Conservation (phyloP, 2,888 invertebrate species). For the Apamea epomidion region DNA sequence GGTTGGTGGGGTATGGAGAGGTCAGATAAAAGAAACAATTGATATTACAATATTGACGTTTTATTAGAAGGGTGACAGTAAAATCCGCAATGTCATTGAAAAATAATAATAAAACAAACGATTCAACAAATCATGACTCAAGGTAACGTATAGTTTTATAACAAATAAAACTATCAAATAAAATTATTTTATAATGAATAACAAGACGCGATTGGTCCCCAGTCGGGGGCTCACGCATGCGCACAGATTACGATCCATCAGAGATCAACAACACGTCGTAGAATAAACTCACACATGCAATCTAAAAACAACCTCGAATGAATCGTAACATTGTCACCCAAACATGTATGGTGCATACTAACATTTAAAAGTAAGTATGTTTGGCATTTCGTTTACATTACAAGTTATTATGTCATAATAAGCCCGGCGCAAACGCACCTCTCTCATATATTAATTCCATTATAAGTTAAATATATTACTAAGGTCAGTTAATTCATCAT, state of each 20-base stretch:
- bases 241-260: constrained; percentile 70
- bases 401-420: constrained; percentile 72
- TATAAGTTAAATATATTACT: constrained; percentile 83
- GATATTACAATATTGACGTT: constrained; percentile 87
- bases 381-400: constrained; percentile 82
- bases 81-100: constrained; percentile 88
- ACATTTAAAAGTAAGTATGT: constrained; percentile 77
- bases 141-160: constrained; percentile 88
- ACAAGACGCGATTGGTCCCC: constrained; percentile 75
- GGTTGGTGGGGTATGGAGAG: not conserved
- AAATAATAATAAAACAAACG: constrained; percentile 89
- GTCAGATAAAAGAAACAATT: constrained; percentile 79
- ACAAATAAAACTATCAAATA: constrained; percentile 87
- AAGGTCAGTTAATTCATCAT: constrained; percentile 84
- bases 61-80: constrained; percentile 90
- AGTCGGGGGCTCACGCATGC: constrained; percentile 40
- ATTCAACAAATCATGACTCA: constrained; percentile 90
- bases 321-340: constrained; percentile 78
- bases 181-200: constrained; percentile 84
- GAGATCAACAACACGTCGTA: constrained; percentile 61
- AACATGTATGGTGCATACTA: constrained; percentile 78
- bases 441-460: constrained; percentile 74
- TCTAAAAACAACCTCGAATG: constrained; percentile 71
- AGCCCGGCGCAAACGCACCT: constrained; percentile 66
- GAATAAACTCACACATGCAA: constrained; percentile 52